Base-by-base conservation (phyloP, 1,140 invertebrate genomes). In the Heliconius himera region DNA sequence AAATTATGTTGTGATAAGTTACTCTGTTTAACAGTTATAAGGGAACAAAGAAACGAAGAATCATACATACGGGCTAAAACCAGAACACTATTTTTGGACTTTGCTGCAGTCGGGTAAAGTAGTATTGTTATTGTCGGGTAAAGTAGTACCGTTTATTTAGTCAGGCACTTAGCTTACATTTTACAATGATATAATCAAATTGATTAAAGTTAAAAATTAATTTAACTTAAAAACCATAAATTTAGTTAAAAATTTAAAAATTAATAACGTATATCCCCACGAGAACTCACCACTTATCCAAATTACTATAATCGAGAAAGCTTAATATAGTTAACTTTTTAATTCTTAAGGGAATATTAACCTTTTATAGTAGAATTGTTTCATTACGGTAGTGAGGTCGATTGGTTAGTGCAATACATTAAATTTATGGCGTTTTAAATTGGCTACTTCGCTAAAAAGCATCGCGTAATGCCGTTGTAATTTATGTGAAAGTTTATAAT, bases 281-380 rank as follows among this genome's bases (percentile, higher is more conserved):
- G 54, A 13, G 76, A 8, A 54, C 36, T 26, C 2, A 38, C 72
- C 77, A 74, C 73, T 79, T 41, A 54, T 9, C 46, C 36, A 74
- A 79, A 79, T 79, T 75, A 74, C 38, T 38, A 79, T 77, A 49
- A 51, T 66, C n/a, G 56, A 49, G 20, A 51, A 73, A 79, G 33
- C 41, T 74, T 79, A 79, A 79, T 79, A 74, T 54, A n/a, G 46
- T 74, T 79, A 78, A 16, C 38, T 70, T 38, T 66, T 54, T 11
- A 74, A 79, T 79, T 29, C 78, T 70, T 79, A 13, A 22, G 78
- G 70, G 78, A 71, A 75, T 79, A 70, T 49, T 70, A 75, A 66
- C 72, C 71, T 54, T 70, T 78, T 78, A 78, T 78, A 66, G 11
- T 33, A 16, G 71, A 73, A 78, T 56, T 73, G 77, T 79, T 79